A percentile compares a stretch with the other conserved stretches of the same genome.
phyloP scores from a whole-genome alignment of 2,888 invertebrate genomes.

The Seladonia tumulorum region DNA sequence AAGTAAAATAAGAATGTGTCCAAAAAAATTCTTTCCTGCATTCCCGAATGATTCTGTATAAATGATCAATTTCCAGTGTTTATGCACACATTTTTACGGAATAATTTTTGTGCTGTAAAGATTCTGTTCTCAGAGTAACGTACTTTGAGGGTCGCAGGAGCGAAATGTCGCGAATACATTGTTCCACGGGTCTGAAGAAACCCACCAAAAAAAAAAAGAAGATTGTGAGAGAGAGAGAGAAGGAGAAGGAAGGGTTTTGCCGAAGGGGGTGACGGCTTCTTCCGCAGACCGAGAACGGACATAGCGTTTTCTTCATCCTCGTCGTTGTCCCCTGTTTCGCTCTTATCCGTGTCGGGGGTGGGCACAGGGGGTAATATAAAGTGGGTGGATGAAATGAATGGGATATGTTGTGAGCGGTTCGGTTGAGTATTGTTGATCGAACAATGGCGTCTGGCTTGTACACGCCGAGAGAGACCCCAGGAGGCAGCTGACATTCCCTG shows the following conservation, averaged over 20 bases:
- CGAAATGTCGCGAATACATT: slow-evolving; percentile 40
- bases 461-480: slow-evolving; percentile 74
- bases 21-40: too few species aligned
- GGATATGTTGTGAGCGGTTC: slow-evolving; percentile 81
- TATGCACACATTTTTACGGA: neutral
- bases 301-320: slow-evolving; percentile 65
- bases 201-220: slow-evolving; percentile 32
- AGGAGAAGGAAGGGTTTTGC: slow-evolving; percentile 42
- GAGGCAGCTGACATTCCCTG: slow-evolving; percentile 81
- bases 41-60: neutral
- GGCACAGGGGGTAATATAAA: slow-evolving; percentile 73
- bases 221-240: neutral
- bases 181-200: slow-evolving; percentile 45
- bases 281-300: slow-evolving; percentile 68
- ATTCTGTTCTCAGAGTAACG: neutral
- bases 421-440: slow-evolving; percentile 81
- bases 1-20: too few species aligned
- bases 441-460: slow-evolving; percentile 82
- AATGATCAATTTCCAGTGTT: neutral
- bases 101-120: neutral
- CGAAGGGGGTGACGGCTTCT: slow-evolving; percentile 70
- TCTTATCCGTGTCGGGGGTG: slow-evolving; percentile 53
- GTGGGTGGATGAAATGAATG: slow-evolving; percentile 80
- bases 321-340: slow-evolving; percentile 57
- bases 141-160: slow-evolving; percentile 6